phyloP scores from a whole-genome alignment of 2,888 invertebrate species.

The Drosophila mimica region DNA sequence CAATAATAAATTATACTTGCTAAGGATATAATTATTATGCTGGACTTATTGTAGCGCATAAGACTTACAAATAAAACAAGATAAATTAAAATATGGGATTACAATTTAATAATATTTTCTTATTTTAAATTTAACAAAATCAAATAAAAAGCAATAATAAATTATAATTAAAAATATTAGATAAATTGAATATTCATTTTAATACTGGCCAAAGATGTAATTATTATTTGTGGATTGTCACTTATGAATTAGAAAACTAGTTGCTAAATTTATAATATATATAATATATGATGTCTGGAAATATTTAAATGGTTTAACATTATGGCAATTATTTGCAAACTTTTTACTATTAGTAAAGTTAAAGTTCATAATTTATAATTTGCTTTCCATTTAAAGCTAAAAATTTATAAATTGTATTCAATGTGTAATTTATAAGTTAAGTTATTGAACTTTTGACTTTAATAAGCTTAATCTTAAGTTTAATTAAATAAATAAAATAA shows the following conservation, averaged over 20 bases:
- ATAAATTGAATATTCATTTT: neutral
- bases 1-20: too few relatives aligned
- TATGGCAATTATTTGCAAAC: neutral
- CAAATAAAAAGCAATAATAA: too few relatives aligned
- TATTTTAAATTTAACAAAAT: neutral
- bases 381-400: too few relatives aligned
- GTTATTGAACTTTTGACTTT: neutral
- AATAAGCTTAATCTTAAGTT: neutral
- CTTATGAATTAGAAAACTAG: neutral
- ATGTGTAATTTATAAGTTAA: neutral
- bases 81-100: neutral
- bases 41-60: neutral
- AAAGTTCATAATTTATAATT: neutral
- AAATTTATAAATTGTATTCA: neutral
- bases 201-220: neutral
- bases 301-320: neutral
- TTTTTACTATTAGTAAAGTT: too few relatives aligned
- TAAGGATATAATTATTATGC: slow-evolving; percentile 17
- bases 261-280: neutral
- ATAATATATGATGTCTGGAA: neutral
- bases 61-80: neutral
- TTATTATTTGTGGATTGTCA: neutral
- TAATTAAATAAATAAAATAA: too few relatives aligned
- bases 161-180: too few relatives aligned
- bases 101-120: neutral